Evolutionary conservation across 1,140 invertebrate species (phyloP), one percentile per base, ranked within the genome.

Genomic region (Aphaenogaster floridana): DNA sequence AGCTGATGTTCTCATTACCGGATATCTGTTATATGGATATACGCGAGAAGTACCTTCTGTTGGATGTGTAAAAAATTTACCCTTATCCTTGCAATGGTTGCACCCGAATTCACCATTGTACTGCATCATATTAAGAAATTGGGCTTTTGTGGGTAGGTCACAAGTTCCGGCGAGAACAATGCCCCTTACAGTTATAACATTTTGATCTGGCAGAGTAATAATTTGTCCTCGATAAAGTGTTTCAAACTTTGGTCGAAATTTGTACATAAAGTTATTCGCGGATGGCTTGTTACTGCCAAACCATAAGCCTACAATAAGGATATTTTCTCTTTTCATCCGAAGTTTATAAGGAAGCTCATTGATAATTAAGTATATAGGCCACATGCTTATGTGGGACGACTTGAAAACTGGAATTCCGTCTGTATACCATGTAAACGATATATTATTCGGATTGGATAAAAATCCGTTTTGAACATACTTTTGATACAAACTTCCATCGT

Each of bases 391-490:
- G n/a, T 57, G 17, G 6, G 17, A n/a, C 5, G 17, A 57, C 52
- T 57, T 57, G 6, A 57, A 57, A 57, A 57, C 5, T 57, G 52
- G 17, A 57, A 57, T 57, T 57, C 52, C 52, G n/a, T n/a, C 52
- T 57, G 52, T 57, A n/a, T 57, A 57, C 52, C 52, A 57, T 57
- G 17, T 21, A 57, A 57, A 57, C n/a, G 52, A 57, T n/a, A 57
- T 57, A 57, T 57, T 57, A 57, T 57, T 57, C 52, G 17, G 17
- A n/a, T 57, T 57, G 52, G 52, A 57, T 57, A 57, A 57, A 21
- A 21, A 21, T 21, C 21, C 21, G 21, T 21, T 21, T 21, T 21
- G 21, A 21, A 21, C 21, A 0, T 57, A 57, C 52, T 57, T 0
- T n/a, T 57, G 52, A 57, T 57, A 57, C n/a, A 57, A 57, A 57